Conservation (phyloP, 2,888 invertebrate species). For the Podabrus alpinus region DNA sequence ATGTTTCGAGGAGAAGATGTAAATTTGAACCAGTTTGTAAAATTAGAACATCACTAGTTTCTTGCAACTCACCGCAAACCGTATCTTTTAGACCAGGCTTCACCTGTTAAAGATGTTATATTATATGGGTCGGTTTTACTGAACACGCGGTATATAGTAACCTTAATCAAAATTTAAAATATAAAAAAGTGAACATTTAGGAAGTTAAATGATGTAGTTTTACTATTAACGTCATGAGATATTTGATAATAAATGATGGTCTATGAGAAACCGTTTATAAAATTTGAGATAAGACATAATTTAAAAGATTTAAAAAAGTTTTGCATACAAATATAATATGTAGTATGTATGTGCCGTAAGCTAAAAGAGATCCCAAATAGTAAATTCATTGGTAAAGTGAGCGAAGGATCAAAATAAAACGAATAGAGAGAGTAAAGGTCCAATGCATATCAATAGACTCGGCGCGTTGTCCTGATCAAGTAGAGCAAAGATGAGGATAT, state of each 20-base stretch:
- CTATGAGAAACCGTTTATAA: not conserved
- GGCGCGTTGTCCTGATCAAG: conserved; percentile 40
- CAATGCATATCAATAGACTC: conserved; percentile 53
- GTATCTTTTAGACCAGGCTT: too few relatives aligned
- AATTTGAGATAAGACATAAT: not conserved
- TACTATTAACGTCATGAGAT: not conserved
- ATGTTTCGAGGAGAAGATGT: too few relatives aligned
- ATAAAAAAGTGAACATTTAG: not conserved
- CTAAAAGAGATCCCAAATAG: not conserved
- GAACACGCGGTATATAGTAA: not conserved
- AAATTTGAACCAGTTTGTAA: too few relatives aligned
- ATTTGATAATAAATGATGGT: not conserved
- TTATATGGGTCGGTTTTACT: too few relatives aligned
- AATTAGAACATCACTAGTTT: too few relatives aligned
- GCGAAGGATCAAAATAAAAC: conserved; percentile 22
- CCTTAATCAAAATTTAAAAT: not conserved
- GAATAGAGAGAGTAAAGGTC: conserved; percentile 38
- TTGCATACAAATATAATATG: not conserved
- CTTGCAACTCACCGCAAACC: too few relatives aligned
- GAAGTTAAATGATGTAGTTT: not conserved
- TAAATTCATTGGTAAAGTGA: conserved; percentile 15
- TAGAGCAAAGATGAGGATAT: conserved; percentile 50
- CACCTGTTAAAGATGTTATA: too few relatives aligned
- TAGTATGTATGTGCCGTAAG: not conserved
- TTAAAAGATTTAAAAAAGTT: not conserved